A percentile compares a stretch with the other conserved stretches of the same genome.
Evolutionary conservation across 2,113 vertebrate genomes (phyloP).

Genomic region (Bostrychus sinensis): DNA sequence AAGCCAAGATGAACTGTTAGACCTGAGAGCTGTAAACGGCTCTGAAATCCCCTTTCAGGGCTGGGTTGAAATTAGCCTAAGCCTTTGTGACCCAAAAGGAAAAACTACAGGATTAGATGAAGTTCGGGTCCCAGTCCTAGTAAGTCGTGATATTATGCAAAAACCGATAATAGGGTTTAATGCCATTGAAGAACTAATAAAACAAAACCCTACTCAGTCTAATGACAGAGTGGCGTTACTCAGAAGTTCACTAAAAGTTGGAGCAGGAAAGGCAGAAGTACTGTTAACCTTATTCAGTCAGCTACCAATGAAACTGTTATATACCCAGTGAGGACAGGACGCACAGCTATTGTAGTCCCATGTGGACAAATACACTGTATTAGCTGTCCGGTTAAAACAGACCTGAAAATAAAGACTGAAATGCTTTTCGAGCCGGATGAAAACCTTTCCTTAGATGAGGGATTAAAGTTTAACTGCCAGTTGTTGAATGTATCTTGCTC

Average conservation of each 20-base stretch:
- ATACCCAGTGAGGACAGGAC: neutral
- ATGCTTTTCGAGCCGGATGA: conserved; percentile 25
- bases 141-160: conserved; percentile 1
- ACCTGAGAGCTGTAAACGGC: too few species aligned
- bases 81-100: too few species aligned
- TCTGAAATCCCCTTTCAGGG: too few species aligned
- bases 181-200: conserved; percentile 1
- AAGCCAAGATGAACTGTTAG: too few species aligned
- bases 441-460: neutral
- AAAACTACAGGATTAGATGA: too few species aligned
- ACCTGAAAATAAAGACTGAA: conserved; percentile 3
- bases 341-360: neutral
- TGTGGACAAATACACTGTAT: conserved; percentile 8
- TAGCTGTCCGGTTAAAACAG: neutral
- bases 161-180: conserved; percentile 4
- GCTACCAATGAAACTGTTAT: neutral
- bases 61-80: too few species aligned
- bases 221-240: neutral
- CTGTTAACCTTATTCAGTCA: neutral
- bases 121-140: too few species aligned
- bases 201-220: neutral
- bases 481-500: neutral
- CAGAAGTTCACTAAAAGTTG: neutral
- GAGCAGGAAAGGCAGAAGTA: conserved; percentile 26
- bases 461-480: conserved; percentile 1